A percentile compares a stretch with the other conserved stretches of the same genome.
Conservation (phyloP, 2,888 invertebrate species). For the Pegoplata infirma region DNA sequence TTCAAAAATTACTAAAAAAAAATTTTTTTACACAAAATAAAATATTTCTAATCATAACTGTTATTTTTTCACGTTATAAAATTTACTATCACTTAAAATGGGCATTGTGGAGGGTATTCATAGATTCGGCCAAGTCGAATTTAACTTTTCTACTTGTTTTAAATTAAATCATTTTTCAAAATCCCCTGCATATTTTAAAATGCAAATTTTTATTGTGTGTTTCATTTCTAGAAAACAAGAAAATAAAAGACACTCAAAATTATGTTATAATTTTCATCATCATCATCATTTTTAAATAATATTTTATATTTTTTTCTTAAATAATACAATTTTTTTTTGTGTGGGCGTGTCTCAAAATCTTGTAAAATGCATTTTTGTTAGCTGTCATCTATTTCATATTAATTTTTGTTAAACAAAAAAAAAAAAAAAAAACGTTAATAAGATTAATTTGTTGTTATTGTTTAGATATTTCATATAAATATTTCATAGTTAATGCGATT, state of each 20-base stretch:
- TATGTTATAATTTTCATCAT: slow-evolving; percentile 16
- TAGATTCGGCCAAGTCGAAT: too few species aligned
- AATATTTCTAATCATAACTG: too few species aligned
- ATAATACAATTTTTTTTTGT: slow-evolving; percentile 6
- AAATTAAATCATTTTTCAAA: slow-evolving; percentile 10
- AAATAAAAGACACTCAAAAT: background rate
- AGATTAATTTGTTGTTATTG: slow-evolving; percentile 45
- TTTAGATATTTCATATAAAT: slow-evolving; percentile 2
- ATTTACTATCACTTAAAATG: too few species aligned
- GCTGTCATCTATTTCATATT: slow-evolving; percentile 26
- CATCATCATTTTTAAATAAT: slow-evolving; percentile 16
- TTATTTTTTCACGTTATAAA: too few species aligned
- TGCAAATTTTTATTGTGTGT: slow-evolving; percentile 14
- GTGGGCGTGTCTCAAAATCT: slow-evolving; percentile 27
- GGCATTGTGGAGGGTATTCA: too few species aligned
- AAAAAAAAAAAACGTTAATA: slow-evolving; percentile 37
- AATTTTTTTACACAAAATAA: too few species aligned
- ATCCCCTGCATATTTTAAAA: slow-evolving; percentile 20
- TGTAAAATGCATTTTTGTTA: background rate
- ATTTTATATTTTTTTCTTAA: slow-evolving; percentile 11
- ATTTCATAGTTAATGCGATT: slow-evolving; percentile 51
- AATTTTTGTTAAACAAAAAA: background rate
- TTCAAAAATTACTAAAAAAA: too few species aligned
- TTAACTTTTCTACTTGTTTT: too few species aligned
- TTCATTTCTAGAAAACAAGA: background rate